Percentiles rank a stretch among this genome's conserved stretches.
These are phyloP conservation scores for Microhierax caerulescens DNA, from an alignment of 2,797 vertebrate genomes.

Conservation along the genomic window DNA sequence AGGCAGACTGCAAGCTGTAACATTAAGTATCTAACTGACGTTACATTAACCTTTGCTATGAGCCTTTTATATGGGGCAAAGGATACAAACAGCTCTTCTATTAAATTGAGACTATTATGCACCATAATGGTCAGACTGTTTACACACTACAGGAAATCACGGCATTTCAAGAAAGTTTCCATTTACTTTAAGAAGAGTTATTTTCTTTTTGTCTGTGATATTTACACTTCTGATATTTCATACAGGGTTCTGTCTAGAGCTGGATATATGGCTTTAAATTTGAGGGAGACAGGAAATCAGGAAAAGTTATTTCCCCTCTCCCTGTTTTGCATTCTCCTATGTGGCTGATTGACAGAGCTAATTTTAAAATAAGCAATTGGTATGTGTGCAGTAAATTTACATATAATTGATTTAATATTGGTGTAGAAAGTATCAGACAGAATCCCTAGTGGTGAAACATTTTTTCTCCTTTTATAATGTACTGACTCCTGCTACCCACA, in stretches of 20 bases:
- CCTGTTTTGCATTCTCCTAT: neutral
- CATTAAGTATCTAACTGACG: neutral
- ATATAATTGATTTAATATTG: neutral
- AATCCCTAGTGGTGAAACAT: neutral
- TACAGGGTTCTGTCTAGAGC: neutral
- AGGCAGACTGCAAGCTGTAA: neutral
- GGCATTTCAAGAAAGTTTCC: neutral
- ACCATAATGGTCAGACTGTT: neutral
- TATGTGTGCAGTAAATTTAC: neutral
- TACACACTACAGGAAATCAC: neutral
- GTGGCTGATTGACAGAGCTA: neutral
- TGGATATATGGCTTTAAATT: neutral
- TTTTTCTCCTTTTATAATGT: neutral
- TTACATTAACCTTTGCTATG: neutral
- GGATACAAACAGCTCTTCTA: neutral
- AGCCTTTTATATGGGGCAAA: neutral
- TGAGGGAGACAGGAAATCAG: neutral
- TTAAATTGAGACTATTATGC: neutral
- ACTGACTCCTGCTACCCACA: neutral
- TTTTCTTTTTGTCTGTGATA: conserved; percentile 10
- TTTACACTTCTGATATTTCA: neutral
- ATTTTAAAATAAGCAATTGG: neutral
- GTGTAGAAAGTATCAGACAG: neutral
- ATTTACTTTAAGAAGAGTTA: neutral
- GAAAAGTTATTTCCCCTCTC: neutral